A percentile compares a stretch with the other conserved stretches of the same genome.
Conservation (phyloP, 2,888 invertebrate species). For the Petrolisthes manimaculis region DNA sequence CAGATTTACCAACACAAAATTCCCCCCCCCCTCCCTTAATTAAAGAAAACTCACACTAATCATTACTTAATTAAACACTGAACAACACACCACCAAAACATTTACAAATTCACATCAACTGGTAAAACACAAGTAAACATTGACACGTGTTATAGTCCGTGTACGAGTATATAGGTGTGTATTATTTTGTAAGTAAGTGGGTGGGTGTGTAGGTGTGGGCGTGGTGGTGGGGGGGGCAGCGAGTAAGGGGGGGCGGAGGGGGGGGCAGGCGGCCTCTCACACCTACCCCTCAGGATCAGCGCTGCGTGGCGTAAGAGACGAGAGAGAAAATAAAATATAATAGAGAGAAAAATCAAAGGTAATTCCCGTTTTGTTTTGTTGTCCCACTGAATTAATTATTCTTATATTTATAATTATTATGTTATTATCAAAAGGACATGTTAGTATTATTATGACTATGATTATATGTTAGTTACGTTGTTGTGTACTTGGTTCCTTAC, state of each 20-base stretch:
- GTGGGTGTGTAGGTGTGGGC: neutral
- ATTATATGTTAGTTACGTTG: neutral
- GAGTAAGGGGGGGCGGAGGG: constrained; percentile 5
- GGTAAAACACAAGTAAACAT: too few species aligned
- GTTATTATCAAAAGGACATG: neutral
- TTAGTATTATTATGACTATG: neutral
- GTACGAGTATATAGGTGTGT: too few species aligned
- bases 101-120: too few species aligned
- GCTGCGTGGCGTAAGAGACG: constrained; percentile 32
- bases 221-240: neutral
- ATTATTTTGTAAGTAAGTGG: too few species aligned
- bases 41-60: too few species aligned
- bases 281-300: constrained; percentile 60
- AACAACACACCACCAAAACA: too few species aligned
- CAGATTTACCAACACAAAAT: too few species aligned
- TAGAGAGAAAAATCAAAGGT: constrained; percentile 18
- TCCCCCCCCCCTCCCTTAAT: too few species aligned
- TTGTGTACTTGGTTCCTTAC: neutral
- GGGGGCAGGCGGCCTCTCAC: constrained; percentile 11
- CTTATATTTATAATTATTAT: neutral
- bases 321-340: neutral
- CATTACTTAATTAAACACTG: too few species aligned
- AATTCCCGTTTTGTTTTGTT: constrained; percentile 6
- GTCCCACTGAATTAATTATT: constrained; percentile 13
- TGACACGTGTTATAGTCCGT: too few species aligned